Evolutionary conservation across 2,113 vertebrate genomes (phyloP), one percentile per base, ranked within the genome.

Genomic region (Larimichthys polyactis): DNA sequence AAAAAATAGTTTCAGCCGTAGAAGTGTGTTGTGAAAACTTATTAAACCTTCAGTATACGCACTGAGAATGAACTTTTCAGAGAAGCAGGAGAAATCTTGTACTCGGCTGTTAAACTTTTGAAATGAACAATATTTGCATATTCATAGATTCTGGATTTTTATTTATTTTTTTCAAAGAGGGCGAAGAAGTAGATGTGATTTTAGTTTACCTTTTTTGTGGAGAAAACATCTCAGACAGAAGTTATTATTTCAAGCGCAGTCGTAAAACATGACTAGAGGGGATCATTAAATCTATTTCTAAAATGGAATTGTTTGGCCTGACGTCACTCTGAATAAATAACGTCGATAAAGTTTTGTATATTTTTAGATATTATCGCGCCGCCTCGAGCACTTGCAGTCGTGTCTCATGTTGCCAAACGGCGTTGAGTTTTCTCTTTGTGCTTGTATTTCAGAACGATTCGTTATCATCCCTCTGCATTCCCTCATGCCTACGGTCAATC

Each of bases 381-480:
- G 54, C 62, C 22, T 54, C 29, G 7, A 7, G 43, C 29, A 32
- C n/a, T 2, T n/a, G 2, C 16, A 54, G 15, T 32, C 32, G 24
- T 71, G 12, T 74, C 20, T 79, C 15, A 15, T 40, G 27, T 72
- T 57, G 20, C 19, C 44, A 55, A 68, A 43, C 11, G 2, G 2
- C 29, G 48, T 83, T 85, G 71, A 79, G 17, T 24, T 73, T 55
- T 55, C 67, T 32, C 71, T 57, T 52, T 75, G n/a, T 89, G 64
- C 68, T 49, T 79, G 68, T 71, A 83, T 97, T 97, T 84, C 95
- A 99, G 98, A 99, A 63, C 96, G 91, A 14, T 99, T 99, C 88
- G 44, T 99, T 86, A 99, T 99, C 93, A 99, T 99, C 93, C 98
- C 98, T 62, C 92, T 99, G 77, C 98, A 99, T 95, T 99, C 98